phyloP scores from a whole-genome alignment of 1,140 invertebrate genomes.

The Zaprionus gabonicus region DNA sequence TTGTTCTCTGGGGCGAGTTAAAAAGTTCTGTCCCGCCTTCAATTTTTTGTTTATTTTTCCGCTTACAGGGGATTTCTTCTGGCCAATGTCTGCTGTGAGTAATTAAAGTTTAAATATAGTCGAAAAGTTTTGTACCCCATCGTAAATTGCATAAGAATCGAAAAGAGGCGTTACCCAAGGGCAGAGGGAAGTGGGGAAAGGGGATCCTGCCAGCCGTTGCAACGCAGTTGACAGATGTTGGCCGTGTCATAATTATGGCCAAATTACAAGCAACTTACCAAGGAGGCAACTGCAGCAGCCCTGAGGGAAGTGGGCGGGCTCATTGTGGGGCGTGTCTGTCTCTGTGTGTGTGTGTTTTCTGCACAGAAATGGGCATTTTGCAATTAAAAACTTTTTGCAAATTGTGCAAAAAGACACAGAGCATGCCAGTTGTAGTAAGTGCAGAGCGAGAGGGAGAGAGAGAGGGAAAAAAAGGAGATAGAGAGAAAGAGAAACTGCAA shows the following conservation, averaged over 20 bases:
- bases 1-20: neutral
- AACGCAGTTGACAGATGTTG: conserved; percentile 54
- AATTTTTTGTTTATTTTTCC: conserved; percentile 19
- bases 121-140: conserved; percentile 51
- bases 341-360: neutral
- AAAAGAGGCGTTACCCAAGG: conserved; percentile 7
- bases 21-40: neutral
- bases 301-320: neutral
- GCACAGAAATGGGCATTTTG: conserved; percentile 53
- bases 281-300: conserved; percentile 31
- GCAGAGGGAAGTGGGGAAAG: conserved; percentile 11
- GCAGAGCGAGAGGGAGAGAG: neutral
- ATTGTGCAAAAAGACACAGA: conserved; percentile 30
- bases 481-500: conserved; percentile 6
- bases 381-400: conserved; percentile 73
- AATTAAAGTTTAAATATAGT: conserved; percentile 71
- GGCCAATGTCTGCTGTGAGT: conserved; percentile 57
- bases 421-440: conserved; percentile 7
- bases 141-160: conserved; percentile 65
- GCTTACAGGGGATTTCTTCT: conserved; percentile 37
- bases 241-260: conserved; percentile 74
- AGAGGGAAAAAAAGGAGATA: neutral
- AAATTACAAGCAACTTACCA: conserved; percentile 59
- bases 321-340: neutral
- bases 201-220: neutral